A percentile compares a stretch with the other conserved stretches of the same genome.
phyloP scores from a whole-genome alignment of 1,140 invertebrate genomes.

The Nasonia vitripennis region DNA sequence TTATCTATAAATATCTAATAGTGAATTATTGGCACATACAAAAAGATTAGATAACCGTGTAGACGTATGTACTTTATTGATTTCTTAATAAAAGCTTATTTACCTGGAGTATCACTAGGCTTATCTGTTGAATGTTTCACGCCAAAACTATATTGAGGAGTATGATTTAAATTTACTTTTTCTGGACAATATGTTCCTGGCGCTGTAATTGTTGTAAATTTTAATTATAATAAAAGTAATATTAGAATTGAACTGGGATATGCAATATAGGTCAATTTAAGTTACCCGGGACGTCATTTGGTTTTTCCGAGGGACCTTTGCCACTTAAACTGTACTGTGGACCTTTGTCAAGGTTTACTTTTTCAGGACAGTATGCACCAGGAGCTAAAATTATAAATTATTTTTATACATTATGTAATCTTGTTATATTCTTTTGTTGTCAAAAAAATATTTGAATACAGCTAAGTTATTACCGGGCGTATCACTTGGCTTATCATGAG shows the following conservation, averaged over 20 bases:
- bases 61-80: too few species aligned
- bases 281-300: slow-evolving; percentile 53
- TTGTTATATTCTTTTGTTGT: background rate
- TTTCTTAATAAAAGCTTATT: background rate
- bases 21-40: too few species aligned
- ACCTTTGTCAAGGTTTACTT: slow-evolving; percentile 46
- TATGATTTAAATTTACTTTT: slow-evolving; percentile 61
- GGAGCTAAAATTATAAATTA: slow-evolving; percentile 65
- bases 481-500: slow-evolving; percentile 54
- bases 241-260: background rate
- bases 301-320: slow-evolving; percentile 58
- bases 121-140: slow-evolving; percentile 63
- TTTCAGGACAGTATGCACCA: slow-evolving; percentile 59
- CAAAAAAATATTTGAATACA: slow-evolving; percentile 69
- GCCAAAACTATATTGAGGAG: slow-evolving; percentile 55
- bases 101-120: slow-evolving; percentile 31
- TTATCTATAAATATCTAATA: too few species aligned
- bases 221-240: background rate
- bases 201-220: background rate
- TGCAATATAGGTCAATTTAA: slow-evolving; percentile 32
- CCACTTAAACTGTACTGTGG: slow-evolving; percentile 77
- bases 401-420: background rate
- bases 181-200: slow-evolving; percentile 43
- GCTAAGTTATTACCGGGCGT: slow-evolving; percentile 63
- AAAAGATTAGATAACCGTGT: too few species aligned